Evolutionary conservation across 2,113 vertebrate genomes (phyloP).

Genomic region (cat (Felis catus)): DNA sequence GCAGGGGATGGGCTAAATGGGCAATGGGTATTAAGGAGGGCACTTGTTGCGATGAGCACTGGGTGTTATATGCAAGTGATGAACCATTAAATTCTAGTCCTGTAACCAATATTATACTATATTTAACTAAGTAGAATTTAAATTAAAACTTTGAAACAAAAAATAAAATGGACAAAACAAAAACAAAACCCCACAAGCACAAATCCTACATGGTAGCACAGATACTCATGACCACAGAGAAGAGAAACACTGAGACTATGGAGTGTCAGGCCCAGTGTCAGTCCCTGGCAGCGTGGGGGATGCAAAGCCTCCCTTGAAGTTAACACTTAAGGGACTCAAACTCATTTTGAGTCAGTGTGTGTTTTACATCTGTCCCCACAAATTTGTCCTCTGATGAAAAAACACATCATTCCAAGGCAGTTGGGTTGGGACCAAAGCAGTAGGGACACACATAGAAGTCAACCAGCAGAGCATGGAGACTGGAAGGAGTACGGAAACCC

Average conservation of each 20-base stretch:
- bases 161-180: not conserved
- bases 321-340: not conserved
- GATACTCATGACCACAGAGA: not conserved
- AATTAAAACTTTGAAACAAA: not conserved
- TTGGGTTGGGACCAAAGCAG: not conserved
- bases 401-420: not conserved
- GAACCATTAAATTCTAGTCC: not conserved
- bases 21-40: not conserved
- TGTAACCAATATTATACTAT: not conserved
- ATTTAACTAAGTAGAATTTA: not conserved
- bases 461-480: not conserved
- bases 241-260: fast-evolving
- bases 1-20: not conserved
- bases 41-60: not conserved
- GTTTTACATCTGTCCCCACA: too few relatives aligned
- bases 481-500: not conserved
- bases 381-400: not conserved
- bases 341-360: not conserved
- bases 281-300: not conserved
- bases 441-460: not conserved
- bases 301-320: not conserved
- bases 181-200: not conserved
- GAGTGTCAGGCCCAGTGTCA: fast-evolving
- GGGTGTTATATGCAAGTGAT: not conserved
- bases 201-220: not conserved